These are phyloP conservation scores for Myotis myotis DNA, from an alignment of 2,797 vertebrate species.

Conservation along the genomic window DNA sequence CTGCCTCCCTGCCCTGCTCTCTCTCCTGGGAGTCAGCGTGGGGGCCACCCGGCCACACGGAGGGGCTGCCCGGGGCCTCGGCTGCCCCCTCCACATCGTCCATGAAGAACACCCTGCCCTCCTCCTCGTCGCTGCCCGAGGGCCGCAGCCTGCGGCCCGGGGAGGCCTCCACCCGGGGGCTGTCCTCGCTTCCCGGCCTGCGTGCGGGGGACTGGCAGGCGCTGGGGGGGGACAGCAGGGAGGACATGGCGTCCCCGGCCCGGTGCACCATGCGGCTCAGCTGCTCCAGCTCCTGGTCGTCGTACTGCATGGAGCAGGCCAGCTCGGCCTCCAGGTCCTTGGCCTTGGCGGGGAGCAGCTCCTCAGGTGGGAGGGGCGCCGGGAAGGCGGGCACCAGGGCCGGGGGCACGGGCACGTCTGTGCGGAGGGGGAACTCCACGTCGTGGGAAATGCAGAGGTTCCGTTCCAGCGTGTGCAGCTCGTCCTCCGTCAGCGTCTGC, in stretches of 20 bases:
- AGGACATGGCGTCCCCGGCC: slow-evolving; percentile 97
- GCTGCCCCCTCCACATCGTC: slow-evolving; percentile 91
- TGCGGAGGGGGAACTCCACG: slow-evolving; percentile 83
- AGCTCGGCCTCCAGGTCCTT: slow-evolving; percentile 91
- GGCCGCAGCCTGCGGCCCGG: slow-evolving; percentile 82
- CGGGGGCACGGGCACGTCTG: slow-evolving; percentile 82
- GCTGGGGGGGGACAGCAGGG: slow-evolving; percentile 94
- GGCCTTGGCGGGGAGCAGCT: slow-evolving; percentile 79
- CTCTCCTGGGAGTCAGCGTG: slow-evolving; percentile 71
- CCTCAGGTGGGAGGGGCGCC: slow-evolving; percentile 76
- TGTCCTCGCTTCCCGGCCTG: slow-evolving; percentile 81
- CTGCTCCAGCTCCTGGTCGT: slow-evolving; percentile 96
- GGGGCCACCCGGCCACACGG: slow-evolving; percentile 73
- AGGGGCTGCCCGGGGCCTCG: slow-evolving; percentile 77
- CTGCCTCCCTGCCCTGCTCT: slow-evolving; percentile 74
- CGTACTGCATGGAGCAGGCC: slow-evolving; percentile 98
- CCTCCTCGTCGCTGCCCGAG: slow-evolving; percentile 85
- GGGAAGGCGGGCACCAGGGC: slow-evolving; percentile 79
- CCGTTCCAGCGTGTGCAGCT: slow-evolving; percentile 91
- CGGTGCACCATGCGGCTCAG: slow-evolving; percentile 96
- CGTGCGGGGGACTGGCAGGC: slow-evolving; percentile 92
- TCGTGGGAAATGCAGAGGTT: slow-evolving; percentile 98
- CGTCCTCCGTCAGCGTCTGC: slow-evolving; percentile 93
- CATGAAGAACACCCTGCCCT: slow-evolving; percentile 92
- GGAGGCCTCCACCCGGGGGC: slow-evolving; percentile 88